Conservation (phyloP, 2,797 vertebrate genomes). For the Sus cebifrons region DNA sequence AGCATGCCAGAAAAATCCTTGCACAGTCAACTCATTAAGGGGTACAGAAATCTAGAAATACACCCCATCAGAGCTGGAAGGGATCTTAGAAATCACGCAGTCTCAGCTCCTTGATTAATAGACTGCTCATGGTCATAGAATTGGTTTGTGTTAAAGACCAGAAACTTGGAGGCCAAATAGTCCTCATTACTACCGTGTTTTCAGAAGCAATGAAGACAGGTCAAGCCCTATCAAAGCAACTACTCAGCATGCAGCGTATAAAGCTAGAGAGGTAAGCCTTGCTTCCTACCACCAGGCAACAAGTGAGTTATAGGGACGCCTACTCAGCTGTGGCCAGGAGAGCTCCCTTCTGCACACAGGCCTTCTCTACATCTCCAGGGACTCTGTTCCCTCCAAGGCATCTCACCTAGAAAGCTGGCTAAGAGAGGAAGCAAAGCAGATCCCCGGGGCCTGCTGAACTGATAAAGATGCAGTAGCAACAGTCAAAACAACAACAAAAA, state of each 20-base stretch:
- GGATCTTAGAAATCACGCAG: not conserved
- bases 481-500: constrained; percentile 43
- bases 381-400: not conserved
- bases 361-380: not conserved
- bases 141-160: not conserved
- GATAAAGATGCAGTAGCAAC: not conserved
- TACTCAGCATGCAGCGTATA: not conserved
- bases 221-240: not conserved
- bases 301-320: not conserved
- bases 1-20: not conserved
- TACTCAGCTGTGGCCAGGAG: not conserved
- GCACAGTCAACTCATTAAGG: not conserved
- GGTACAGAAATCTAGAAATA: not conserved
- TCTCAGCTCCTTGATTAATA: not conserved
- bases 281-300: not conserved
- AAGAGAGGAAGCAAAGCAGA: constrained; percentile 47
- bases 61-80: not conserved
- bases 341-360: not conserved
- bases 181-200: not conserved
- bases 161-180: not conserved
- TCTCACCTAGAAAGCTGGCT: constrained; percentile 78
- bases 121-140: not conserved
- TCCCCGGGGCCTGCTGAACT: not conserved
- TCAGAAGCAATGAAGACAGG: not conserved
- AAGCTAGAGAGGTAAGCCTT: not conserved